Evolutionary conservation across 2,113 vertebrate genomes (phyloP), one percentile per base, ranked within the genome.

Genomic region (Tragelaphus strepsiceros): DNA sequence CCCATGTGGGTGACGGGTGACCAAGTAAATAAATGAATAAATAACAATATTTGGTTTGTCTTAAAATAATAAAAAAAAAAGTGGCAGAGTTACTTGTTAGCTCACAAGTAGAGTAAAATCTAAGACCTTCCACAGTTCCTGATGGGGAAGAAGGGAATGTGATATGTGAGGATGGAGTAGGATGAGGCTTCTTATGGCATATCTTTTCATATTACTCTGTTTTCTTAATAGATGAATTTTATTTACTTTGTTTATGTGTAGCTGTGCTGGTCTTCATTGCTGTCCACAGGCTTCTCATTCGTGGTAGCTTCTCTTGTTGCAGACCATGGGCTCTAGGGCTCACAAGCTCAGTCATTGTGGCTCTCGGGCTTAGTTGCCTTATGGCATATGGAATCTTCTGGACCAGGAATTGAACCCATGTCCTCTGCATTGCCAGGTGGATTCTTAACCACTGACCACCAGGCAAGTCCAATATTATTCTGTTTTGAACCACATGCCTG

Each of bases 281-380:
- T 2, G 64, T 35, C 64, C 64, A 71, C 64, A 35, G n/a, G 64
- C 64, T 71, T 71, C n/a, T 71, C 64, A 21, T 35, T 22, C 19
- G 0, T 0, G 1, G n/a, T 71, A 35, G n/a, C n/a, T 21, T 35
- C n/a, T 35, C 64, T 71, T 71, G 64, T 71, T 71, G 9, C 4
- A 0, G 64, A 35, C 19, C 64, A 0, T 11, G 64, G n/a, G n/a
- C 19, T 71, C 64, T 71, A 35, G n/a, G 64, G n/a, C 1, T 0
- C n/a, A 71, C 64, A 71, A 12, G n/a, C 64, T 35, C 64, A 71
- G 19, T 71, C 35, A 71, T 2, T 35, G 64, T 35, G 64, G 17
- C 64, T 21, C n/a, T 35, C n/a, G 3, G 64, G 64, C 19, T 71
- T 35, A 35, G 64, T 35, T 35, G 64, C 64, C 64, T 71, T 22